Conservation (phyloP, 1,140 invertebrate genomes). For the Macrotrachela quadricornifera region DNA sequence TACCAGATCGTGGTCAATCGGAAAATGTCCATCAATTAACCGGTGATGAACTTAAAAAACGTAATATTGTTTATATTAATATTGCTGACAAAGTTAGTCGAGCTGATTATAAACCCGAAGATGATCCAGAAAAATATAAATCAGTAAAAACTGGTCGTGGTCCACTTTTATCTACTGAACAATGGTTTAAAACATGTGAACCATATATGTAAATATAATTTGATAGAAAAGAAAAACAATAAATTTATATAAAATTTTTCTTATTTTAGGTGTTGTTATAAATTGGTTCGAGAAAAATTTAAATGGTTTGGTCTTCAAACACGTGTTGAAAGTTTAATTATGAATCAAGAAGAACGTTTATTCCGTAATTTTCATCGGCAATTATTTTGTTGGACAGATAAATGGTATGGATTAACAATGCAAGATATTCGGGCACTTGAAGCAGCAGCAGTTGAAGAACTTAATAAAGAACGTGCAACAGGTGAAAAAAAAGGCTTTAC, state of each 20-base stretch:
- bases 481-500: too few relatives aligned
- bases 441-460: neutral
- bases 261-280: constrained; percentile 55
- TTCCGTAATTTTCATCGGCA: constrained; percentile 88
- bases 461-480: too few relatives aligned
- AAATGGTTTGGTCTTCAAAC: constrained; percentile 96
- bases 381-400: constrained; percentile 74
- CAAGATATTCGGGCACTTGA: constrained; percentile 25
- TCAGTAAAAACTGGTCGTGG: constrained; percentile 81
- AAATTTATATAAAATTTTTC: too few relatives aligned
- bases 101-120: constrained; percentile 63
- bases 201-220: neutral
- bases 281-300: constrained; percentile 87
- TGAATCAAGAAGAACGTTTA: constrained; percentile 55
- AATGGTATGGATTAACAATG: constrained; percentile 42
- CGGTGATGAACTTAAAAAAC: constrained; percentile 55
- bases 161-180: constrained; percentile 43
- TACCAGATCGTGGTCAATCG: constrained; percentile 43
- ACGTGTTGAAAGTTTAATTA: constrained; percentile 63
- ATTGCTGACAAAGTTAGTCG: constrained; percentile 49
- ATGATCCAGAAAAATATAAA: constrained; percentile 67
- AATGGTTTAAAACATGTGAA: constrained; percentile 5
- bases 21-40: constrained; percentile 30
- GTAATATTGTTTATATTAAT: constrained; percentile 77
- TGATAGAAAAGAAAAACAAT: too few relatives aligned